Base-by-base conservation (phyloP, 2,888 invertebrate species). In the Apamea epomidion region DNA sequence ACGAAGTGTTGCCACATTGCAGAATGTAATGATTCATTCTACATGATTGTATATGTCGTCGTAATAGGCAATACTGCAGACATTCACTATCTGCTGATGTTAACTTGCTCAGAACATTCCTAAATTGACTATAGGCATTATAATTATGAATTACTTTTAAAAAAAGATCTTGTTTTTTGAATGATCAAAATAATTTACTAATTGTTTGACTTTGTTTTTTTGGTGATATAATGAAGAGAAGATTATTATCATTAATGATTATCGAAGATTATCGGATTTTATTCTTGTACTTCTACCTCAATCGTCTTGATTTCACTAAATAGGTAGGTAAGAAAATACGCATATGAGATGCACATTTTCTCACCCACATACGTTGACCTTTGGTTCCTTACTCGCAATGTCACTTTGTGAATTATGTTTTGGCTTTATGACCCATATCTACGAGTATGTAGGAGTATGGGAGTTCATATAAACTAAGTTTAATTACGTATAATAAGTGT, bases 1-100 rank as follows among this genome's bases (percentile, higher is more conserved):
- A 48, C 60, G 42, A 69, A 60, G 67, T 76, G 62, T 84, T 58
- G 62, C 67, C 71, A 84, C 76, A 62, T 37, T 21, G 69, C 64
- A 45, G 45, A 45, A 45, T 45, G 45, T 45, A 14, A 45, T 85
- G 37, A 81, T 81, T 81, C 58, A 29, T 74, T 80, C 70, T 37
- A 62, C 42, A 76, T 71, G 73, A 84, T 84, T 48, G 71, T 64
- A 73, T 78, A 25, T 65, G 70, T 74, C 81, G 29, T n/a, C 60
- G 18, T 16, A 68, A 62, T 76, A 77, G 42, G 73, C 18, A 76
- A 71, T 65, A 45, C 32, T 62, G 25, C 18, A 37, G 37, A 73
- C 37, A 74, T 80, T 76, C 65, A 76, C 85, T 48, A 68, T 67
- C 12, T 72, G n/a, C 21, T 45, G 48, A 37, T 51, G n/a, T 68